phyloP scores from a whole-genome alignment of 2,888 invertebrate genomes.

The Notocelia uddmanniana region DNA sequence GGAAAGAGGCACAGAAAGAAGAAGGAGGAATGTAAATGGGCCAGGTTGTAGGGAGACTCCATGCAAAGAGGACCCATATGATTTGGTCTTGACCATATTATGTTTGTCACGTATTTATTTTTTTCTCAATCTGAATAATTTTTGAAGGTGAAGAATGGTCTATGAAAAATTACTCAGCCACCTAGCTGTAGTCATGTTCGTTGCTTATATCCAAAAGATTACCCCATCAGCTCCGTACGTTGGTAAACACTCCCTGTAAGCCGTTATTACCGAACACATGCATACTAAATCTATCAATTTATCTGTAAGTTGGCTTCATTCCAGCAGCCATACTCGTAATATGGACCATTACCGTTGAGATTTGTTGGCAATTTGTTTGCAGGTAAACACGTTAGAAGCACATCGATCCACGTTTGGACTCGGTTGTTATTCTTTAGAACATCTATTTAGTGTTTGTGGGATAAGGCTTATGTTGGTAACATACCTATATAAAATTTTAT shows the following conservation, averaged over 20 bases:
- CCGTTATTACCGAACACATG: slow-evolving; percentile 19
- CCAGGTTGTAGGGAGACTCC: too few relatives aligned
- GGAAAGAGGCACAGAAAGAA: too few relatives aligned
- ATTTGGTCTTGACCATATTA: too few relatives aligned
- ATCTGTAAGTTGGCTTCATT: slow-evolving; percentile 22
- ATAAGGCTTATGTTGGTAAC: too few relatives aligned
- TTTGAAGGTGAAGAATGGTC: too few relatives aligned
- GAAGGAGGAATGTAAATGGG: too few relatives aligned
- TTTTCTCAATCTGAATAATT: too few relatives aligned
- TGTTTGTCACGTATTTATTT: too few relatives aligned
- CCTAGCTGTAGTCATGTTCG: background rate
- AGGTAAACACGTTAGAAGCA: slow-evolving; percentile 23
- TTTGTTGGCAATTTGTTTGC: slow-evolving; percentile 16
- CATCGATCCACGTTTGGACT: background rate
- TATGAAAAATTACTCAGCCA: background rate
- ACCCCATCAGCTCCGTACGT: slow-evolving; percentile 2
- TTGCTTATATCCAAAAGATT: slow-evolving; percentile 19
- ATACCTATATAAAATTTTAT: too few relatives aligned
- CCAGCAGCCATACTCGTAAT: slow-evolving; percentile 1
- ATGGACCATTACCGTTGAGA: slow-evolving; percentile 4
- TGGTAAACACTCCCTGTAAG: slow-evolving; percentile 8
- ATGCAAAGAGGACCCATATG: too few relatives aligned
- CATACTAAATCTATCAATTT: slow-evolving; percentile 34
- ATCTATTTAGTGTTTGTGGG: too few relatives aligned
- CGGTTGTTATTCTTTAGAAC: background rate